These are phyloP conservation scores for Meles meles DNA, from an alignment of 2,113 vertebrate genomes.

Conservation along the genomic window DNA sequence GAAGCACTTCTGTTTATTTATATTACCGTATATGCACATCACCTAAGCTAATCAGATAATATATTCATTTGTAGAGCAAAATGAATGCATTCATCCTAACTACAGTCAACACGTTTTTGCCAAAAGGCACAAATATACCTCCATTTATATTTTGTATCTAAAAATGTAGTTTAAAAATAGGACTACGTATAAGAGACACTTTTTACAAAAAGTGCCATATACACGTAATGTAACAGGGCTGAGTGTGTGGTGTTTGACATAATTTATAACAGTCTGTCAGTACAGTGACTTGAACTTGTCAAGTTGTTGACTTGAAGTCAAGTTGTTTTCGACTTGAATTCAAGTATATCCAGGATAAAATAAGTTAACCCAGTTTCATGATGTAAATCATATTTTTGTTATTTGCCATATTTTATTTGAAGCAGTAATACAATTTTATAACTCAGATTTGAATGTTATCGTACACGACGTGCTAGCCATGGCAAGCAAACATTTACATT, in stretches of 20 bases:
- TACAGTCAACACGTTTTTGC: conserved; percentile 61
- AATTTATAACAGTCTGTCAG: conserved; percentile 63
- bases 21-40: conserved; percentile 50
- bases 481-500: conserved; percentile 78
- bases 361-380: conserved; percentile 61
- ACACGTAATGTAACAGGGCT: not conserved
- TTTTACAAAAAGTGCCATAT: conserved; percentile 59
- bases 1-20: conserved; percentile 54
- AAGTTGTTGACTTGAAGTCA: too few species aligned
- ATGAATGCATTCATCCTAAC: conserved; percentile 39
- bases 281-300: conserved; percentile 67
- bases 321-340: conserved; percentile 51
- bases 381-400: conserved; percentile 67
- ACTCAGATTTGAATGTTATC: conserved; percentile 73
- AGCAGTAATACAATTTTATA: conserved; percentile 75
- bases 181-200: conserved; percentile 20
- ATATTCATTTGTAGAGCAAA: conserved; percentile 11
- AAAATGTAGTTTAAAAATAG: conserved; percentile 58
- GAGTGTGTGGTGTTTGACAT: conserved; percentile 53
- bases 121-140: conserved; percentile 75
- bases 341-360: conserved; percentile 56
- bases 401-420: conserved; percentile 67
- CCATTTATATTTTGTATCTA: conserved; percentile 76
- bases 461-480: conserved; percentile 73
- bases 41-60: conserved; percentile 31